These are phyloP conservation scores for Eilema sororculum DNA, from an alignment of 2,888 invertebrate species.

Conservation along the genomic window DNA sequence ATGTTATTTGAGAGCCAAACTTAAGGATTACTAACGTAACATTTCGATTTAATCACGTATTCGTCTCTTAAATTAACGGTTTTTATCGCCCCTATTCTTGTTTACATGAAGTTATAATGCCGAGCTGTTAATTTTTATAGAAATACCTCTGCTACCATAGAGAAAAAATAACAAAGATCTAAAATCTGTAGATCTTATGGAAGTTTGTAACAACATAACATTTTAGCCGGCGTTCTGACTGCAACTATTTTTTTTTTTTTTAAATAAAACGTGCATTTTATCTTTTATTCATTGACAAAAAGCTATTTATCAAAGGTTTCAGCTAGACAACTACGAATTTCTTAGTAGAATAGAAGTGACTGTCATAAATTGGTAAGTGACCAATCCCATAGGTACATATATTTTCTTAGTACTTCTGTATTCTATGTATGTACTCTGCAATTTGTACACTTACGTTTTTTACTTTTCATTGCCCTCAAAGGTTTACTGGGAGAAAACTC, in stretches of 20 bases:
- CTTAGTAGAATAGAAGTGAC: no score
- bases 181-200: background rate
- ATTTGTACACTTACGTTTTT: no score
- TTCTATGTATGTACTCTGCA: no score
- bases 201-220: background rate
- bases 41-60: conserved; percentile 34
- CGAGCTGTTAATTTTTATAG: conserved; percentile 31
- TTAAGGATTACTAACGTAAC: conserved; percentile 36
- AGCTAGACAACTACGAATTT: no score
- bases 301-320: background rate
- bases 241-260: no score
- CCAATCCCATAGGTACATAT: no score
- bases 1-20: conserved; percentile 33
- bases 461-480: no score
- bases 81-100: conserved; percentile 35
- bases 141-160: conserved; percentile 7
- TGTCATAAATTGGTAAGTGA: no score
- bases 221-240: no score
- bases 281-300: background rate
- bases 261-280: no score
- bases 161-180: background rate
- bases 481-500: no score
- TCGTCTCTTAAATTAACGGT: conserved; percentile 45
- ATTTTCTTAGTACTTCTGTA: no score
- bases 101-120: conserved; percentile 44